phyloP scores from a whole-genome alignment of 64 coral and sea anemone genomes.

The Stichodactyla mertensii region DNA sequence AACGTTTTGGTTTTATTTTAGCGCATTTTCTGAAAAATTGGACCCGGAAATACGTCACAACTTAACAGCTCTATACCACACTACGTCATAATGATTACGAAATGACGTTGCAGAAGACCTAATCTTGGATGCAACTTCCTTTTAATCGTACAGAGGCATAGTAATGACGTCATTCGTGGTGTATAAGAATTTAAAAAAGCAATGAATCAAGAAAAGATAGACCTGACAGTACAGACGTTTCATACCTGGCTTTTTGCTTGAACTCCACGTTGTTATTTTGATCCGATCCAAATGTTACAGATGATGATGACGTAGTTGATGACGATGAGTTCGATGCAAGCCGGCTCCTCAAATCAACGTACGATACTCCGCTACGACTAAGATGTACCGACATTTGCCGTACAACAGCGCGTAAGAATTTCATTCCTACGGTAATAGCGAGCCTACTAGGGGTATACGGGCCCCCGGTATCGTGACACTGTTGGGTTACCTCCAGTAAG shows the following conservation, averaged over 20 bases:
- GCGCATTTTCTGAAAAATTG: too few relatives aligned
- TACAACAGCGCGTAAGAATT: conserved; percentile 80
- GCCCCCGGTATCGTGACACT: neutral
- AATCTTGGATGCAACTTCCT: too few relatives aligned
- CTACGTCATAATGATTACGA: too few relatives aligned
- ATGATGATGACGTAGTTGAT: neutral
- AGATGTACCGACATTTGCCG: conserved; percentile 82
- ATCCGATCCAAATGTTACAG: conserved; percentile 20
- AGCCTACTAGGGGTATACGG: conserved; percentile 12
- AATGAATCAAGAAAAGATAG: neutral
- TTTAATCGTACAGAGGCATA: too few relatives aligned
- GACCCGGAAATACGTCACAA: too few relatives aligned
- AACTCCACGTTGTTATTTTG: conserved; percentile 63
- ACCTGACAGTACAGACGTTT: neutral
- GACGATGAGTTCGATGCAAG: conserved; percentile 42
- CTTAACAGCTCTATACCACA: too few relatives aligned
- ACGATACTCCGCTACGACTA: conserved; percentile 72
- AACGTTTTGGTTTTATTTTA: too few relatives aligned
- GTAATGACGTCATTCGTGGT: too few relatives aligned
- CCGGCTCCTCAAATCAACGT: conserved; percentile 61
- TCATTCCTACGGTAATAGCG: conserved; percentile 57
- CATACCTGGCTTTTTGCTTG: conserved; percentile 80
- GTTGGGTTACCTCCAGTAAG: conserved; percentile 29
- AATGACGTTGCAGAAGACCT: too few relatives aligned
- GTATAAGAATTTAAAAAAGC: neutral